Evolutionary conservation across 2,797 vertebrate genomes (phyloP), one percentile per base, ranked within the genome.

Genomic region (Chrysocyon brachyurus): DNA sequence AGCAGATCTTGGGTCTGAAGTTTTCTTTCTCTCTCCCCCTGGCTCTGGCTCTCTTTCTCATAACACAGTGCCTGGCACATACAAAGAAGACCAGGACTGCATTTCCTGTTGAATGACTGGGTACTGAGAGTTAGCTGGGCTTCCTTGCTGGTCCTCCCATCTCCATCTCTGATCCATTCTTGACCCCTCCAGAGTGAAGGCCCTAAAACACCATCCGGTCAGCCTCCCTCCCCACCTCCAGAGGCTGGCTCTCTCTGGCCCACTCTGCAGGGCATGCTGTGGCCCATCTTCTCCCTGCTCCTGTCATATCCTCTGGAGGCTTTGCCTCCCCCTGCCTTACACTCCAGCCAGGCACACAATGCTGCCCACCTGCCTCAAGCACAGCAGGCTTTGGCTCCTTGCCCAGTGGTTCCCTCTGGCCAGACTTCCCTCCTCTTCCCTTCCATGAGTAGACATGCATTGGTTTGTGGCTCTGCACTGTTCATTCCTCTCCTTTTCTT

Each of bases 401-500:
- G 85, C 28, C 75, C 46, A 46, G n/a, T 40, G 1, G 3, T 82
- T 83, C 26, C n/a, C 4, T 54, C 56, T 63, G 40, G 40, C 46
- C 57, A 10, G 12, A 79, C 22, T 36, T 36, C 57, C 16, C 87
- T 92, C n/a, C 33, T 66, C 59, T 36, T 91, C 46, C 87, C 66
- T 52, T 33, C 28, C 21, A 14, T 49, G 33, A 93, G 33, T 68
- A n/a, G n/a, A n/a, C 33, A 56, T 66, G 86, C 31, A 3, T 77
- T 87, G 61, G 70, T 61, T 86, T 86, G 28, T 75, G 61, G 22
- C 24, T 93, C 16, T 10, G 6, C 17, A 24, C 26, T 2, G 28
- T 87, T 92, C 89, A 86, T 90, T 72, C 15, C 56, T 90, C 40
- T 81, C 70, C n/a, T 33, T 95, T 96, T 31, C 68, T 89, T 85